Base-by-base conservation (phyloP, 2,113 vertebrate species). In the Catharus bicknelli region DNA sequence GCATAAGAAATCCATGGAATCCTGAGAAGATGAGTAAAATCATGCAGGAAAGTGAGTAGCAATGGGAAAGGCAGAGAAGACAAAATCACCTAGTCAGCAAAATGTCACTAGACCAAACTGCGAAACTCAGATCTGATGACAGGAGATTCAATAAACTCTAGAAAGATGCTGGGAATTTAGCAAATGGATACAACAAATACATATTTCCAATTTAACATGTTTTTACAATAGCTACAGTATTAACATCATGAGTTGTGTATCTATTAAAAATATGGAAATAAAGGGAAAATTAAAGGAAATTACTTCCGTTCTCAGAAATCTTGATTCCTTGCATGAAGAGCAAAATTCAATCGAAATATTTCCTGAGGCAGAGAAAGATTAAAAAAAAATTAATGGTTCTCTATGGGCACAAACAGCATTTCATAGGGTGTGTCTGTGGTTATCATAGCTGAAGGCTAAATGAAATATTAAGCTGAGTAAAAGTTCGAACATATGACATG, bases 361-460 rank as follows among this genome's bases (percentile, higher is more conserved):
- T 97, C 96, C 95, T 86, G 53, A 47, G 93, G 96, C 95, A 95
- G 36, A 94, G 26, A 94, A 97, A 96, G 91, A 98, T 96, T 95
- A 97, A 96, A 97, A 97, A 92, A 97, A 97, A 97, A 97, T 96
- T 95, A 97, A 97, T 97, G 91, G 79, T 88, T 95, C 67, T 93
- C 45, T 90, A 53, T 3, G 9, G 90, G 86, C 77, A 93, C 57
- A 96, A 96, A 95, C 80, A 96, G 90, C 2, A 23, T 92, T 97
- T 95, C 78, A 45, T 16, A 81, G 77, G 83, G 57, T 91, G 90
- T 94, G 79, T 94, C 83, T 88, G 47, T 91, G 83, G 81, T 93
- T 92, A 95, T 79, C 38, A 0, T 77, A 93, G 92, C 94, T 95
- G 63, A 91, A 91, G 93, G 93, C 93, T 83, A 96, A 83, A 85